These are phyloP conservation scores for Delphinapterus leucas DNA, from an alignment of 2,113 vertebrate species.

Conservation along the genomic window DNA sequence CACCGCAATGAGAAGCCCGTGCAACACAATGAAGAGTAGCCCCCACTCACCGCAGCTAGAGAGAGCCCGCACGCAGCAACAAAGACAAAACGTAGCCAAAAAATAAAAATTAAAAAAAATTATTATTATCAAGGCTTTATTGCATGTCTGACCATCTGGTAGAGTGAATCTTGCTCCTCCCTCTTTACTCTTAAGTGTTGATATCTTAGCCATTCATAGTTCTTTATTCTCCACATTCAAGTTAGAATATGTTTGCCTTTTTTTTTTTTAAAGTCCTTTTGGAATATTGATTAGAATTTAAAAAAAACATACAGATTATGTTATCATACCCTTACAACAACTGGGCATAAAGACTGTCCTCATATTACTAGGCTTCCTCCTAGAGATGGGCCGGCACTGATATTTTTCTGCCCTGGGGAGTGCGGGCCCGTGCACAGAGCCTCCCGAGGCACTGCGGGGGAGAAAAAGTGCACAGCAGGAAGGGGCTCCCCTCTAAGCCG, in stretches of 20 bases:
- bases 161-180: neutral
- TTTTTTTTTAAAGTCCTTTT: neutral
- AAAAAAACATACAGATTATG: neutral
- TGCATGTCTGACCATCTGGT: neutral
- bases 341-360: neutral
- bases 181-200: neutral
- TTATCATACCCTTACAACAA: neutral
- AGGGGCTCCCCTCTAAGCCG: neutral
- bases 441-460: fast-evolving
- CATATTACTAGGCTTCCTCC: neutral
- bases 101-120: neutral
- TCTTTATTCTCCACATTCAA: neutral
- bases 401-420: neutral
- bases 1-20: no score
- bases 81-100: no score
- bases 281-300: neutral
- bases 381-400: neutral
- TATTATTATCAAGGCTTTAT: neutral
- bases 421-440: neutral
- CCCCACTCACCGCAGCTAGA: no score
- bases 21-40: no score
- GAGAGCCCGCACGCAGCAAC: no score
- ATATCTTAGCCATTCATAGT: neutral
- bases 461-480: neutral
- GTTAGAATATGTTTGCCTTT: neutral